phyloP scores from a whole-genome alignment of 2,888 invertebrate genomes.

The Maniola hyperantus region DNA sequence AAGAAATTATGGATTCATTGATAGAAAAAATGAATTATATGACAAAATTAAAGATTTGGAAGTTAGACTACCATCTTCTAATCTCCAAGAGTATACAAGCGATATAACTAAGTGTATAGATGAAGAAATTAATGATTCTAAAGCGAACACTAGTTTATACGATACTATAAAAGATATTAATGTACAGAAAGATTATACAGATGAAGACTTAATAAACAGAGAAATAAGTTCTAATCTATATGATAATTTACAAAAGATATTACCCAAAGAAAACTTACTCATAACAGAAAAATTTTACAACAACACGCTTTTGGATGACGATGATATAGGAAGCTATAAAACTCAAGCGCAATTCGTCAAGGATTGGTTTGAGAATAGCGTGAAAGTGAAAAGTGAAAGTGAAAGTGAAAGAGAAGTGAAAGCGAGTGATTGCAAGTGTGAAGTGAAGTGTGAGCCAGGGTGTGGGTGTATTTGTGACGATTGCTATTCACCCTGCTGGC shows the following conservation, averaged over 20 bases:
- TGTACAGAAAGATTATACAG: not conserved
- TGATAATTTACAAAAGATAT: slow-evolving; percentile 25
- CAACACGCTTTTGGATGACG: slow-evolving; percentile 55
- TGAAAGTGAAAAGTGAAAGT: slow-evolving; percentile 40
- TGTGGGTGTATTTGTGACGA: slow-evolving; percentile 72
- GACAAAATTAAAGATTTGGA: not conserved
- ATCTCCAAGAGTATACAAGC: not conserved
- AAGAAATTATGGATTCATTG: not conserved
- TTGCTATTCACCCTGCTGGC: slow-evolving; percentile 89
- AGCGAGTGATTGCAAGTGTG: slow-evolving; percentile 48
- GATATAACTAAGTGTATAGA: not conserved
- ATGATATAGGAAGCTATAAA: slow-evolving; percentile 61
- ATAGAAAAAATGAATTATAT: not conserved
- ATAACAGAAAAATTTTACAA: slow-evolving; percentile 70
- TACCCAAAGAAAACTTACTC: slow-evolving; percentile 59
- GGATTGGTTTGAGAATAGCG: slow-evolving; percentile 61
- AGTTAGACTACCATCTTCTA: not conserved
- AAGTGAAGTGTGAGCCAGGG: slow-evolving; percentile 55
- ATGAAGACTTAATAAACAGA: not conserved
- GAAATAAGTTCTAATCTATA: slow-evolving; percentile 18
- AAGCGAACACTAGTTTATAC: not conserved
- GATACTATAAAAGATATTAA: not conserved
- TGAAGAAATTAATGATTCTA: not conserved
- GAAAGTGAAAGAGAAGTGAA: slow-evolving; percentile 38
- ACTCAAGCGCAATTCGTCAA: slow-evolving; percentile 68